Conservation (phyloP, 2,797 vertebrate species). For the Amblyraja radiata region DNA sequence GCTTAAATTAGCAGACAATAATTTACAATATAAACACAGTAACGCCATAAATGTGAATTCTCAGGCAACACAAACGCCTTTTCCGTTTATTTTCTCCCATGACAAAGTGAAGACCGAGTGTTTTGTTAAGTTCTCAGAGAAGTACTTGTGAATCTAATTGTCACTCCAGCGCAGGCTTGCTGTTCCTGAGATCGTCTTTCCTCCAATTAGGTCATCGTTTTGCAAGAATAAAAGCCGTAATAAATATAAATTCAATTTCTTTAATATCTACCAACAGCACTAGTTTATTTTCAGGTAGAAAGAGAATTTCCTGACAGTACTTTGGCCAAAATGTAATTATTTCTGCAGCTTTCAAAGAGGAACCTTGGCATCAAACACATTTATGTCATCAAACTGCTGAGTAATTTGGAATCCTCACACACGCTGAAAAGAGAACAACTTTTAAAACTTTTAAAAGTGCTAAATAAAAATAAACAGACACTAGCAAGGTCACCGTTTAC, state of each 20-base stretch:
- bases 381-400: too few species aligned
- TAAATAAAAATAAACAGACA: too few species aligned
- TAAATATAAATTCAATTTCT: neutral
- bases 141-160: slow-evolving; percentile 5
- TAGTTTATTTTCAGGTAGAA: neutral
- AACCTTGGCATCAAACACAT: too few species aligned
- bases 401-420: too few species aligned
- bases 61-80: neutral
- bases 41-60: neutral
- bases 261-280: neutral
- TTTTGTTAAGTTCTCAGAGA: neutral
- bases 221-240: neutral
- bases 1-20: neutral
- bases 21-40: neutral
- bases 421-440: too few species aligned
- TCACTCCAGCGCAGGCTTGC: neutral
- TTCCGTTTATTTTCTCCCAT: neutral
- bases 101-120: neutral
- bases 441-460: too few species aligned
- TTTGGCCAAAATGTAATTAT: neutral
- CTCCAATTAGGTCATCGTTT: neutral
- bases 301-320: neutral
- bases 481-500: too few species aligned
- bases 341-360: too few species aligned
- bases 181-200: neutral